Percentiles rank a stretch among this genome's conserved stretches.
Conservation (phyloP, 2,797 vertebrate genomes). For the Melanotaenia pygmaea region DNA sequence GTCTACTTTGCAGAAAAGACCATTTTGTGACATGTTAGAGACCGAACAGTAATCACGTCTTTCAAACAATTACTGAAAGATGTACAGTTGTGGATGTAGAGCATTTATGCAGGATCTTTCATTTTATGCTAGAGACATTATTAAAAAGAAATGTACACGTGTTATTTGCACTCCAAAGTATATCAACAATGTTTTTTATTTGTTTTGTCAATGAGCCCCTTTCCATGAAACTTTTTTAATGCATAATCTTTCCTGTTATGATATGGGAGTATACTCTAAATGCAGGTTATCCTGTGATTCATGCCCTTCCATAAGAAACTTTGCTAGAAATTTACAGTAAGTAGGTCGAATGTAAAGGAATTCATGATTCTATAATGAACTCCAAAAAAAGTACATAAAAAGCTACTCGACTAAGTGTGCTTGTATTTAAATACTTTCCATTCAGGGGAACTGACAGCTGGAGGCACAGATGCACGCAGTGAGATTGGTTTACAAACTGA, state of each 20-base stretch:
- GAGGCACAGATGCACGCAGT: conserved; percentile 39
- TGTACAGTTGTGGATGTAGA: no score
- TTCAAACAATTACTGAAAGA: no score
- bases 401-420: conserved; percentile 26
- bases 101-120: no score
- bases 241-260: neutral
- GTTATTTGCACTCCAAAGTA: no score
- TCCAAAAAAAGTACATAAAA: conserved; percentile 45
- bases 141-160: no score
- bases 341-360: conserved; percentile 48
- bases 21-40: neutral
- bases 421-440: conserved; percentile 63
- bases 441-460: conserved; percentile 35
- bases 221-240: neutral
- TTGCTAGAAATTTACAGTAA: conserved; percentile 37
- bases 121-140: no score
- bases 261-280: neutral
- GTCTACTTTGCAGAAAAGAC: neutral
- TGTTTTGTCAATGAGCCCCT: conserved; percentile 6
- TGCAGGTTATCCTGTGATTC: conserved; percentile 9
- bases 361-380: conserved; percentile 43
- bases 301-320: conserved; percentile 24
- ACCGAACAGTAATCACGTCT: neutral
- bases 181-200: neutral
- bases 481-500: conserved; percentile 13